A percentile compares a stretch with the other conserved stretches of the same genome.
These are phyloP conservation scores for Phalloptychus januarius DNA, from an alignment of 2,797 vertebrate species.

Conservation along the genomic window DNA sequence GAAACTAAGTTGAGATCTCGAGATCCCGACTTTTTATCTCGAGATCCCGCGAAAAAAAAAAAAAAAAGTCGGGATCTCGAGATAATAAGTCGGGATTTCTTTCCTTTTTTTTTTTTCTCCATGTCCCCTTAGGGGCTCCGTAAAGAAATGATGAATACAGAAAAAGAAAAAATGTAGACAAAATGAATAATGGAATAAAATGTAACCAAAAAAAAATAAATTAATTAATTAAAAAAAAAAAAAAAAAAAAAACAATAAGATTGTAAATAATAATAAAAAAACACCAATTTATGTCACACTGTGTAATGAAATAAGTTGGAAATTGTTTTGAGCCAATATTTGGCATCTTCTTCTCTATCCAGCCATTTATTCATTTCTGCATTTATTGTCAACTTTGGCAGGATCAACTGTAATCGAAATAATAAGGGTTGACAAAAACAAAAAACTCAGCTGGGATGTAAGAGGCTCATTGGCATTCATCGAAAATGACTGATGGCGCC, in stretches of 20 bases:
- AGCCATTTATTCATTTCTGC: background rate
- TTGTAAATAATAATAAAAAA: background rate
- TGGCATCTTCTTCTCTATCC: background rate
- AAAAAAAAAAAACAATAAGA: background rate
- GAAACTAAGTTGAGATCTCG: too few species aligned
- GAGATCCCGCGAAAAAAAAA: too few species aligned
- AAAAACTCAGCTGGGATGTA: background rate
- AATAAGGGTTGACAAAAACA: background rate
- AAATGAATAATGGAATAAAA: background rate
- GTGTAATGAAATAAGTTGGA: background rate
- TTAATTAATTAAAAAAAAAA: background rate
- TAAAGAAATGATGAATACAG: too few species aligned
- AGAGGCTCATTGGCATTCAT: background rate
- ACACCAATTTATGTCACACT: background rate
- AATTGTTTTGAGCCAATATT: background rate
- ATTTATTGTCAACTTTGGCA: background rate
- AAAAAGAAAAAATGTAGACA: background rate
- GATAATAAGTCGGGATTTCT: too few species aligned
- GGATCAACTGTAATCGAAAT: background rate
- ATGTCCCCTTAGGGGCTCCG: too few species aligned
- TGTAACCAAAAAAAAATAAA: background rate
- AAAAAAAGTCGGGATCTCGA: too few species aligned
- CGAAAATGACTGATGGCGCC: background rate
- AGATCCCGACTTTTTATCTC: too few species aligned
- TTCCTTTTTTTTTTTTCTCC: too few species aligned